A percentile compares a stretch with the other conserved stretches of the same genome.
These are phyloP conservation scores for Schlechtendalia chinensis DNA, from an alignment of 1,140 invertebrate genomes.

Conservation along the genomic window DNA sequence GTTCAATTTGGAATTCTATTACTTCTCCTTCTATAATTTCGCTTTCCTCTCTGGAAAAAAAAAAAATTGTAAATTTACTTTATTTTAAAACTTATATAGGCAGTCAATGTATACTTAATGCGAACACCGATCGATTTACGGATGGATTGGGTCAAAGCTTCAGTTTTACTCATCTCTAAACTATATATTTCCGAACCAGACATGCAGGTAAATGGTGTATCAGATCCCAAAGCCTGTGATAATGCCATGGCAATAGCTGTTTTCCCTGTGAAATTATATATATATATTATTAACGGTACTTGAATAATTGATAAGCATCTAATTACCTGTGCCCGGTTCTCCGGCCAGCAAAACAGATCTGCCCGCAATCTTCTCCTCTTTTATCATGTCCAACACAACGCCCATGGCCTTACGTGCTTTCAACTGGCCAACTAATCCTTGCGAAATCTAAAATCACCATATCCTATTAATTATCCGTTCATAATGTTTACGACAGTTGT, in stretches of 20 bases:
- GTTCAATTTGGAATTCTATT: constrained; percentile 94
- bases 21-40: constrained; percentile 99
- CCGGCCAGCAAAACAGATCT: constrained; percentile 93
- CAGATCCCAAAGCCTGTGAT: constrained; percentile 87
- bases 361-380: constrained; percentile 97
- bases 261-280: constrained; percentile 67
- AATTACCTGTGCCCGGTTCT: constrained; percentile 79
- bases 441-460: constrained; percentile 65
- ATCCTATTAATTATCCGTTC: neutral
- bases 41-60: constrained; percentile 79
- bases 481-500: neutral
- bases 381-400: constrained; percentile 95
- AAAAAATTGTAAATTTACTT: no score
- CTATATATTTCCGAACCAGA: constrained; percentile 98
- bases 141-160: constrained; percentile 95
- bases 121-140: constrained; percentile 96
- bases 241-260: constrained; percentile 97
- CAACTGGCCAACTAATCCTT: constrained; percentile 98
- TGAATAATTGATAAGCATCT: neutral
- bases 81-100: neutral
- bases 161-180: constrained; percentile 98
- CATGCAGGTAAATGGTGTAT: constrained; percentile 98
- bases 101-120: constrained; percentile 76
- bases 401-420: constrained; percentile 89
- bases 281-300: neutral